Conservation (phyloP, 2,113 vertebrate genomes). For the Clarias magur region DNA sequence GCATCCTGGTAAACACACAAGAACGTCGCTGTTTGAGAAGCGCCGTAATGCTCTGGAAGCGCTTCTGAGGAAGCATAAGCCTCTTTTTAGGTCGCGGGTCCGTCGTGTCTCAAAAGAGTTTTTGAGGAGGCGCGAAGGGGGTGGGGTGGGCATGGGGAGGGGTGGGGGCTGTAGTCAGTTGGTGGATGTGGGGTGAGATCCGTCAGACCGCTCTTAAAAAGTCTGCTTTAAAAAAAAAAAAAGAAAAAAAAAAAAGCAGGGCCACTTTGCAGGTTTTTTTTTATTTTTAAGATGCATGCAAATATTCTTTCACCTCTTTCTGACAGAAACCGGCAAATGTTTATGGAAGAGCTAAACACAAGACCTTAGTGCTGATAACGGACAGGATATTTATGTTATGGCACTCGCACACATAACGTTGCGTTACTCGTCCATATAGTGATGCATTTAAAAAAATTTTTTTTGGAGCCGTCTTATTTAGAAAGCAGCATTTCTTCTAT, state of each 20-base stretch:
- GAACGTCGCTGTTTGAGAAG: conserved; percentile 69
- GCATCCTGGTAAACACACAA: conserved; percentile 67
- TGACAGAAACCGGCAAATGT: neutral
- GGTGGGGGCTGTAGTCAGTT: neutral
- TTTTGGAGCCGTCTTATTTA: neutral
- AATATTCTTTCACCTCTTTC: neutral
- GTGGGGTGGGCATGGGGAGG: conserved; percentile 38
- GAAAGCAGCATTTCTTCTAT: neutral
- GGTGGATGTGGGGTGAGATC: conserved; percentile 2
- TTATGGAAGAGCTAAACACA: neutral
- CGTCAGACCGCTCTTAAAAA: conserved; percentile 32
- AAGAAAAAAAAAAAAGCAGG: conserved; percentile 35
- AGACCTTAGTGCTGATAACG: neutral
- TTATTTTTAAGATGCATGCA: conserved; percentile 23
- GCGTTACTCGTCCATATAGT: neutral
- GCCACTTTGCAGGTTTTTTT: conserved; percentile 38
- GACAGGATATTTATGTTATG: neutral
- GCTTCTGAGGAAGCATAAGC: conserved; percentile 74
- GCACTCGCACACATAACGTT: neutral
- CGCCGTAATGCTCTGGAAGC: conserved; percentile 73
- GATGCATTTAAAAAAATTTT: neutral
- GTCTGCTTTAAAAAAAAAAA: conserved; percentile 47
- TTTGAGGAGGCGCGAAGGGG: conserved; percentile 60
- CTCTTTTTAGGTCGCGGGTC: conserved; percentile 67
- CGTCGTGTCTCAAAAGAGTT: conserved; percentile 64